Base-by-base conservation (phyloP, 2,888 invertebrate genomes). In the Drosophila colorata region DNA sequence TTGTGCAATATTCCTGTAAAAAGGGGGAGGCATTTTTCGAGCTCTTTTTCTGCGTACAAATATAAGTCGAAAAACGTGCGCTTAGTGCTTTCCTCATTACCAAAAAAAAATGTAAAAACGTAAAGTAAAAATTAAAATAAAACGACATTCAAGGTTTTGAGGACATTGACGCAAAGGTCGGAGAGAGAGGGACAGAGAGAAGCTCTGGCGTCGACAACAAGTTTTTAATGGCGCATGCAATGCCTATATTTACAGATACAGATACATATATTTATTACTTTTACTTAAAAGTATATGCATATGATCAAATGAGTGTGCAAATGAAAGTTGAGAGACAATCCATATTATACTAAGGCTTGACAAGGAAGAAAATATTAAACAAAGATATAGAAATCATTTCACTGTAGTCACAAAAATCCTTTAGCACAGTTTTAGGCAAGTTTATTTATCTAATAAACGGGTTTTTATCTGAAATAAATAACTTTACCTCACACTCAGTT, bases 101-200 rank as follows among this genome's bases (percentile, higher is more conserved):
- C 58, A 63, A 31, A 64, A 61, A 64, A 61, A 40, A 52, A 49
- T 35, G 40, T 35, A 18, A 49, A 51, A 57, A 35, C 43, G 2
- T 25, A 25, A 49, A 40, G 51, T 40, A 23, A 25, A 25, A 23
- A 13, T 38, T 23, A 31, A 43, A 44, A 67, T 37, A 53, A 28
- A 67, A 40, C 37, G 33, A 58, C 47, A 68, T 70, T 78, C 86
- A 84, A 84, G 88, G 88, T 82, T 82, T 51, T 69, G 69, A 77
- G 88, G 88, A 86, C 86, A 82, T 79, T 82, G 79, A 78, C 79
- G 82, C 60, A 72, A 76, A 75, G 75, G 82, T 77, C 77, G 69
- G 41, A 16, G 28, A 6, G 31, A 16, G 35, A 31, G 46, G 18
- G 37, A 37, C 35, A 37, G 46, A 58, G 25, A 49, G 43, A 57